phyloP scores from a whole-genome alignment of 2,888 invertebrate genomes.

The Lithophane socia region DNA sequence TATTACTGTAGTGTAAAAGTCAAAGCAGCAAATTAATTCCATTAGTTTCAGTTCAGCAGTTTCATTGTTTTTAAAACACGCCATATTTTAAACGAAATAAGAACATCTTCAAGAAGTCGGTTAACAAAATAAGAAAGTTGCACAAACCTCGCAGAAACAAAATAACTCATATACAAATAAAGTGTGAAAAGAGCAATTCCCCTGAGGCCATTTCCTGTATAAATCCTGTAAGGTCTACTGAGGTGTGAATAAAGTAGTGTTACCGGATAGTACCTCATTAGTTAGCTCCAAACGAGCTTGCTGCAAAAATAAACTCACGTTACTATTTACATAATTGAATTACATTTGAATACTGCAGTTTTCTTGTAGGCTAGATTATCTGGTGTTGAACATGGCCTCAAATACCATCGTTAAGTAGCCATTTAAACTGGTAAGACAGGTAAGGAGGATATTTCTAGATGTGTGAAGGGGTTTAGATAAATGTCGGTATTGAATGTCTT shows the following conservation, averaged over 20 bases:
- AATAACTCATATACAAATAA: slow-evolving; percentile 42
- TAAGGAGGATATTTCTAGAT: slow-evolving; percentile 13
- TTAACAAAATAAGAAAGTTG: background rate
- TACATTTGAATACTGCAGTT: slow-evolving; percentile 65
- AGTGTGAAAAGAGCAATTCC: slow-evolving; percentile 40
- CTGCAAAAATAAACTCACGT: slow-evolving; percentile 60
- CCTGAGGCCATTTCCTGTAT: slow-evolving; percentile 46
- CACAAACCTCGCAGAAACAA: slow-evolving; percentile 12
- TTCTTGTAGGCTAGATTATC: slow-evolving; percentile 52
- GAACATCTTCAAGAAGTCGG: background rate
- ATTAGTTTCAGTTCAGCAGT: background rate
- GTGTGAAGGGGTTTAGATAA: slow-evolving; percentile 12
- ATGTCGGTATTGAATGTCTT: background rate
- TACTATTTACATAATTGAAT: slow-evolving; percentile 65
- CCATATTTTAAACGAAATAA: background rate
- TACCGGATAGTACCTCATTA: slow-evolving; percentile 62
- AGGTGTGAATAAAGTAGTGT: slow-evolving; percentile 59
- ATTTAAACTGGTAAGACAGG: slow-evolving; percentile 18
- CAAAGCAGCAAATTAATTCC: background rate
- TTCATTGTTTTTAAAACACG: background rate
- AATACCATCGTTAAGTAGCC: slow-evolving; percentile 39
- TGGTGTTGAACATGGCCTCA: slow-evolving; percentile 48
- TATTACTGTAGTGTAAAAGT: background rate
- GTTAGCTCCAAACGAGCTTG: slow-evolving; percentile 45
- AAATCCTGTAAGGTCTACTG: slow-evolving; percentile 43